phyloP scores from a whole-genome alignment of 1,140 invertebrate species.

The Drosophila chauvacae region DNA sequence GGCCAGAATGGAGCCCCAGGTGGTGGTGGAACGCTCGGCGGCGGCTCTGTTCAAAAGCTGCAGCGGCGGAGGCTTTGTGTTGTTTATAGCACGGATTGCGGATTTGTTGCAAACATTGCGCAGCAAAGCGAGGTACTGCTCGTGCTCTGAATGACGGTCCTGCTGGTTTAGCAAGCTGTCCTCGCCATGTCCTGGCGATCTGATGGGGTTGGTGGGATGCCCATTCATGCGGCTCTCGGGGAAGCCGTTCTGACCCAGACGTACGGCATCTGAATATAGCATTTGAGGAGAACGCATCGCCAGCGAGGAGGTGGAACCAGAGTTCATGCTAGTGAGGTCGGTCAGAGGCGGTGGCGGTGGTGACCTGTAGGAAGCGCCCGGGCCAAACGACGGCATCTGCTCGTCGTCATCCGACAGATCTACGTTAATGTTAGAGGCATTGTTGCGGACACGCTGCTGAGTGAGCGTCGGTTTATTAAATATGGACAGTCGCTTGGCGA shows the following conservation, averaged over 20 bases:
- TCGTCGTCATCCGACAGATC: conserved; percentile 62
- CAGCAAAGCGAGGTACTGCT: conserved; percentile 52
- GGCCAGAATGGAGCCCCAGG: background rate
- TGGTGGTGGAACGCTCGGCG: background rate
- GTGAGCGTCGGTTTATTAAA: conserved; percentile 44
- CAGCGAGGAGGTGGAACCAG: background rate
- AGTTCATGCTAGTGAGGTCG: background rate
- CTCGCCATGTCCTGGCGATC: background rate
- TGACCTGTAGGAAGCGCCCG: conserved; percentile 2
- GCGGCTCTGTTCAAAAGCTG: background rate
- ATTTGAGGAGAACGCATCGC: conserved; percentile 18
- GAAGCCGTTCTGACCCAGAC: conserved; percentile 55
- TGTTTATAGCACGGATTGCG: background rate
- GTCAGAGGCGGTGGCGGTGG: too few species aligned
- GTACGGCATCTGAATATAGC: conserved; percentile 61
- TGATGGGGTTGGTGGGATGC: background rate
- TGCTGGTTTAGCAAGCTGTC: conserved; percentile 36
- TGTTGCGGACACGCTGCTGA: conserved; percentile 29
- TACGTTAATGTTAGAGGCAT: conserved; percentile 1
- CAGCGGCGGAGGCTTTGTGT: background rate
- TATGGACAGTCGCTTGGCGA: conserved; percentile 52
- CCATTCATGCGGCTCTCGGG: conserved; percentile 21
- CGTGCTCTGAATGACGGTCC: conserved; percentile 48
- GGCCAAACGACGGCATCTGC: background rate
- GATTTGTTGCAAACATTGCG: conserved; percentile 18